Evolutionary conservation across 2,888 invertebrate species (phyloP).

Genomic region (Oconnorella tubifera): DNA sequence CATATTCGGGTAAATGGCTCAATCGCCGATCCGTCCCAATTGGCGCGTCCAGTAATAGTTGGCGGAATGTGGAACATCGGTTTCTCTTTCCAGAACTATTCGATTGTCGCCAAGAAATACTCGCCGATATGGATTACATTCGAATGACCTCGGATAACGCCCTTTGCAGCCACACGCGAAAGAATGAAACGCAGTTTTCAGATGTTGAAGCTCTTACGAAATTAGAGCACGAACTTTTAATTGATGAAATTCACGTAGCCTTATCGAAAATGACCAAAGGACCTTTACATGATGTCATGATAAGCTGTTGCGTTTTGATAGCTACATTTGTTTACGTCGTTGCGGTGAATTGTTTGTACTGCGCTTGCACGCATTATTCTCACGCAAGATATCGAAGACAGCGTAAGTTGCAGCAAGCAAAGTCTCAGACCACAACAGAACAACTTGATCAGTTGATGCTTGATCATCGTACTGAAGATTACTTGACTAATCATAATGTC

Average conservation of each 20-base stretch:
- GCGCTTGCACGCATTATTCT: constrained; percentile 24
- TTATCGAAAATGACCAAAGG: constrained; percentile 8
- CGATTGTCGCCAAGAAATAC: constrained; percentile 32
- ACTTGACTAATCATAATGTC: too few relatives aligned
- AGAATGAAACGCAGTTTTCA: constrained; percentile 33
- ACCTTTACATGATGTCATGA: not conserved
- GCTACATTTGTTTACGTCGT: constrained; percentile 20
- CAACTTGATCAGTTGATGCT: not conserved
- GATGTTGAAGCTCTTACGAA: constrained; percentile 26
- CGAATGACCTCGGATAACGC: constrained; percentile 30
- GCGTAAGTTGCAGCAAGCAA: not conserved
- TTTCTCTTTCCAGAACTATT: constrained; percentile 32
- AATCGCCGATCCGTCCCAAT: not conserved
- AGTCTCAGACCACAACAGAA: not conserved
- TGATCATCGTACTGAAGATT: not conserved
- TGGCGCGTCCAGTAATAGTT: not conserved
- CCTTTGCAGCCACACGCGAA: constrained; percentile 29
- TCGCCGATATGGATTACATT: constrained; percentile 34
- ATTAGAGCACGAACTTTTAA: constrained; percentile 21
- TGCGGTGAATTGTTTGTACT: constrained; percentile 26
- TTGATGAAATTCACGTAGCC: constrained; percentile 7
- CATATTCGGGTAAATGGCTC: constrained; percentile 17
- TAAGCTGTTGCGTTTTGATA: constrained; percentile 24
- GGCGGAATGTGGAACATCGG: constrained; percentile 3
- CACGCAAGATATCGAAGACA: not conserved